Evolutionary conservation across 2,113 vertebrate genomes (phyloP).

Genomic region (Barnardius zonarius): DNA sequence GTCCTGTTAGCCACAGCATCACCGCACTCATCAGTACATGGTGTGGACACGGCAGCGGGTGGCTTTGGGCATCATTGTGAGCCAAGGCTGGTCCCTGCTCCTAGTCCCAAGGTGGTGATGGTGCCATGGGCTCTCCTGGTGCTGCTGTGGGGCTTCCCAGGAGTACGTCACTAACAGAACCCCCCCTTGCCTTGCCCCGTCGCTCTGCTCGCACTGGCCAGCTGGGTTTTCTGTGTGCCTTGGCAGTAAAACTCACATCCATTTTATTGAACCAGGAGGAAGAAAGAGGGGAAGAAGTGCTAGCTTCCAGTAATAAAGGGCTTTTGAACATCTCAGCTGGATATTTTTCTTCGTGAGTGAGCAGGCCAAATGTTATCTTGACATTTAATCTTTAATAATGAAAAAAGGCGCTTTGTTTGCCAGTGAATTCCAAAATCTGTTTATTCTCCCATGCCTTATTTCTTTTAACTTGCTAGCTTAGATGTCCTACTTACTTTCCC

Average conservation of each 20-base stretch:
- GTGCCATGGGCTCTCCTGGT: background rate
- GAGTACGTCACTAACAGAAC: background rate
- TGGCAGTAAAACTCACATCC: background rate
- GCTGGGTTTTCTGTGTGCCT: background rate
- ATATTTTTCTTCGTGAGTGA: constrained; percentile 61
- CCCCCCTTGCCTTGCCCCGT: background rate
- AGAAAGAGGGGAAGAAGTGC: background rate
- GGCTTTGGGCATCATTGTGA: background rate
- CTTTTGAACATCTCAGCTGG: constrained; percentile 70
- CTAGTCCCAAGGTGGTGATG: background rate
- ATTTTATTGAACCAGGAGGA: constrained; percentile 47
- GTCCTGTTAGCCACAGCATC: background rate
- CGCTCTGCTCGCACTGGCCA: background rate
- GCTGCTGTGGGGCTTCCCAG: background rate
- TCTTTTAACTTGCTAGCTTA: constrained; percentile 44
- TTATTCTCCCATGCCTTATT: constrained; percentile 51
- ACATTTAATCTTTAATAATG: constrained; percentile 74
- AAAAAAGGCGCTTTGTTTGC: constrained; percentile 65
- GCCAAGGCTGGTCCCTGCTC: background rate
- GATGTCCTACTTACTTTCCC: constrained; percentile 23
- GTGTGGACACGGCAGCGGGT: fast-evolving
- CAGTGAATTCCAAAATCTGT: constrained; percentile 40
- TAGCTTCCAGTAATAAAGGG: constrained; percentile 43
- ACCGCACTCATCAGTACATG: background rate
- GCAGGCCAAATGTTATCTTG: constrained; percentile 71